phyloP scores from a whole-genome alignment of 2,888 invertebrate genomes.

The Dasysyrphus albostriatus region DNA sequence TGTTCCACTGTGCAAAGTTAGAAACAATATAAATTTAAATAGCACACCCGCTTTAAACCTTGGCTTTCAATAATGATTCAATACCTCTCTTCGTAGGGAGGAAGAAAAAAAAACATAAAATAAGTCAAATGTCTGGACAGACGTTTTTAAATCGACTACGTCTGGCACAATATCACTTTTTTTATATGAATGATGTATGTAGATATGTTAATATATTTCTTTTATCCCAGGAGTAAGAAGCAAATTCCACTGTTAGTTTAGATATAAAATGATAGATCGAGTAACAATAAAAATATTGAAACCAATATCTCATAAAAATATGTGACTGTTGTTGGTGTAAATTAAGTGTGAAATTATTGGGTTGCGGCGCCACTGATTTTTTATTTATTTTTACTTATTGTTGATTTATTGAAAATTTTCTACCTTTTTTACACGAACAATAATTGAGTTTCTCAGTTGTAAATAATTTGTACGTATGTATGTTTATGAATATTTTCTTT shows the following conservation, averaged over 20 bases:
- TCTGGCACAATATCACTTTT: not conserved
- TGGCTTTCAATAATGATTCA: constrained; percentile 9
- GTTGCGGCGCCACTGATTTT: constrained; percentile 1
- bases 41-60: not conserved
- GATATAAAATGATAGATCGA: not conserved
- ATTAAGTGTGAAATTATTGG: constrained; percentile 5
- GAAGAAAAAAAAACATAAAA: not conserved
- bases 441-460: not conserved
- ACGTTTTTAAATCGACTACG: not conserved
- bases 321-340: not conserved
- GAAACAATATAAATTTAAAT: not conserved
- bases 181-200: not conserved
- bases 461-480: not conserved
- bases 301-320: not conserved
- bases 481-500: not conserved
- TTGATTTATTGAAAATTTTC: constrained; percentile 5
- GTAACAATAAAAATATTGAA: not conserved
- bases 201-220: not conserved
- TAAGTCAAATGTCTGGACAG: not conserved
- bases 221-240: not conserved
- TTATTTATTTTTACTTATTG: not conserved
- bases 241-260: not conserved
- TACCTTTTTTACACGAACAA: not conserved
- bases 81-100: not conserved
- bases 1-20: not conserved